Evolutionary conservation across 92 coral and sea anemone genomes (phyloP).

Genomic region (Porites rus): DNA sequence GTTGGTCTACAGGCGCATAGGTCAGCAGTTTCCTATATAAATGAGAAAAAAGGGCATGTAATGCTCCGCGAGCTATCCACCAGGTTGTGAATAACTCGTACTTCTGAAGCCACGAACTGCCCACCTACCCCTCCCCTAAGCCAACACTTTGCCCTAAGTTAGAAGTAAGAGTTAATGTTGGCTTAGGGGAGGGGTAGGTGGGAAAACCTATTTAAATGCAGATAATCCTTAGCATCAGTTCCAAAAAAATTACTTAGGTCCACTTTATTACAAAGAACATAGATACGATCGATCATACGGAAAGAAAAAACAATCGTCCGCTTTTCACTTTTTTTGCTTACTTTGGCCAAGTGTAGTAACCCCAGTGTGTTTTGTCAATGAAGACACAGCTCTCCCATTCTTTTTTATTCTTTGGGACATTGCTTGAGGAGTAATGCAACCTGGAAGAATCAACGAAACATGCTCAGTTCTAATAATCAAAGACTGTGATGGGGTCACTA

Average conservation of each 20-base stretch:
- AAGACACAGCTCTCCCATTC: slow-evolving; percentile 87
- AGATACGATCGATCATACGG: background rate
- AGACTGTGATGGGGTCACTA: too few species aligned
- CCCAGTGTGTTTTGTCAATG: slow-evolving; percentile 98
- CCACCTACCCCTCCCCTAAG: too few species aligned
- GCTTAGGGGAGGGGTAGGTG: too few species aligned
- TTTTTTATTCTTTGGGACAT: slow-evolving; percentile 76
- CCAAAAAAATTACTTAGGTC: too few species aligned
- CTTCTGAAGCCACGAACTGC: background rate
- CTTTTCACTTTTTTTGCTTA: slow-evolving; percentile 40
- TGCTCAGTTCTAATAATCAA: too few species aligned
- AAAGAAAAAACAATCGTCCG: background rate
- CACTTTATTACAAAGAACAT: too few species aligned
- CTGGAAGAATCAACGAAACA: slow-evolving; percentile 43
- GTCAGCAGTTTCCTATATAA: slow-evolving; percentile 78
- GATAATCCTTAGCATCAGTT: too few species aligned
- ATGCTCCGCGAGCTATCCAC: background rate
- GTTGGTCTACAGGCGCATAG: slow-evolving; percentile 87
- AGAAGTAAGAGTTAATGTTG: too few species aligned
- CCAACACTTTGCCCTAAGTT: too few species aligned
- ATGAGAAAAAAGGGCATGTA: background rate
- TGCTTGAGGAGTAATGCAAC: slow-evolving; percentile 83
- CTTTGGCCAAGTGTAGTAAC: slow-evolving; percentile 99
- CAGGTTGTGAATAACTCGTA: too few species aligned
- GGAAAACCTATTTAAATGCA: too few species aligned